Evolutionary conservation across 2,888 invertebrate species (phyloP).

Genomic region (Loripinus fragilis): DNA sequence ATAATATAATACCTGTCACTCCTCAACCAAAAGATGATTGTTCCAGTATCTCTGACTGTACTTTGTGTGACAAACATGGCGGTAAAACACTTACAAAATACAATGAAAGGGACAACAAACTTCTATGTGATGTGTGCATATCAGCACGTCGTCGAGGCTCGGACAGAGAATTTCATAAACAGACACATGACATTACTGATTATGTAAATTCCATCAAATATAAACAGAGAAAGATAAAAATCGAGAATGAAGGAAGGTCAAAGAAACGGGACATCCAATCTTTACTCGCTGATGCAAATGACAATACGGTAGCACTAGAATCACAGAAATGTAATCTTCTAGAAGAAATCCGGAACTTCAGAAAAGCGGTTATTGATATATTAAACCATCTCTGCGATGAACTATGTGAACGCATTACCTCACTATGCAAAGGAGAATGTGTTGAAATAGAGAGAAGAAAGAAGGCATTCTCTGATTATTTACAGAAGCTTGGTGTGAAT

Average conservation of each 20-base stretch:
- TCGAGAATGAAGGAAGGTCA: not conserved
- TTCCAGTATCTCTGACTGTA: not conserved
- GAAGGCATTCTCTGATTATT: not conserved
- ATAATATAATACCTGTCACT: not conserved
- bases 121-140: not conserved
- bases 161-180: not conserved
- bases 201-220: not conserved
- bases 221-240: not conserved
- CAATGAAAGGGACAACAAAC: not conserved
- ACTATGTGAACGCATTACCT: not conserved
- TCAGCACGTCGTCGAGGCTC: not conserved
- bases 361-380: not conserved
- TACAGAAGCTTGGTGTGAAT: not conserved
- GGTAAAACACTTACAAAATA: conserved; percentile 1
- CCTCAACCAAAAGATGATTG: not conserved
- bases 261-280: not conserved
- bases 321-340: not conserved
- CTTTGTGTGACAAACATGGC: not conserved
- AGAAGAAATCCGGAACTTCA: not conserved
- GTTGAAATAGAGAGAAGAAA: not conserved
- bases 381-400: not conserved
- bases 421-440: not conserved
- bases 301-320: not conserved
- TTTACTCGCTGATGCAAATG: not conserved
- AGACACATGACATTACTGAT: not conserved